Evolutionary conservation across 2,888 invertebrate genomes (phyloP).

Genomic region (Cotesia congregata): DNA sequence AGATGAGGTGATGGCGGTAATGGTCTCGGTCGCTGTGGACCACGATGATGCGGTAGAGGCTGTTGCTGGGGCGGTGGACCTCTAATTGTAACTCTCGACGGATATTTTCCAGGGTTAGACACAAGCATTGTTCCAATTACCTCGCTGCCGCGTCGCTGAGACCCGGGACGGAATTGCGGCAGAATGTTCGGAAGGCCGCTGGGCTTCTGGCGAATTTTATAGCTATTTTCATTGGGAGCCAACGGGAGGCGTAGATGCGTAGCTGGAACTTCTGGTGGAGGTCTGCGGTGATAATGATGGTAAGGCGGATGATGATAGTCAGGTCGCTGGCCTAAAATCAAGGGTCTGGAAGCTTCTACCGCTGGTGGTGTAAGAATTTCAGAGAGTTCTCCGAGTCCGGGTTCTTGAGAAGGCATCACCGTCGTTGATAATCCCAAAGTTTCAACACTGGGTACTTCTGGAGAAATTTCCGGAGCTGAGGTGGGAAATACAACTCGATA

Average conservation of each 20-base stretch:
- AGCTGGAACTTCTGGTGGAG: conserved; percentile 52
- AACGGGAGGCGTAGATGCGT: conserved; percentile 47
- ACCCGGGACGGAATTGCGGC: conserved; percentile 80
- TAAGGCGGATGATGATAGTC: conserved; percentile 50
- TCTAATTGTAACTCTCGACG: conserved; percentile 27
- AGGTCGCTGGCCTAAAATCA: conserved; percentile 52
- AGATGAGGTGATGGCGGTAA: conserved; percentile 37
- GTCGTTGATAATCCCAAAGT: conserved; percentile 39
- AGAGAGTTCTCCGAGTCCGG: conserved; percentile 56
- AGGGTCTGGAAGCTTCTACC: conserved; percentile 52
- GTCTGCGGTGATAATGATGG: conserved; percentile 46
- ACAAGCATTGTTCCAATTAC: conserved; percentile 56
- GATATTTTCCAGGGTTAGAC: conserved; percentile 26
- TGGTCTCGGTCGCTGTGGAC: conserved; percentile 33
- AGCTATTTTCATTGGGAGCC: conserved; percentile 36
- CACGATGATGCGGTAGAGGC: conserved; percentile 15
- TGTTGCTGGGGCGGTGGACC: conserved; percentile 20
- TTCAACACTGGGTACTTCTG: conserved; percentile 42
- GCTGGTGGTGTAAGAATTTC: conserved; percentile 64
- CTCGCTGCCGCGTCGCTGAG: conserved; percentile 68
- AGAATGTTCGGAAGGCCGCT: conserved; percentile 76
- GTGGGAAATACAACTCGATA: conserved; percentile 34
- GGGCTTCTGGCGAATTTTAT: conserved; percentile 57
- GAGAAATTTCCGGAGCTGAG: conserved; percentile 40
- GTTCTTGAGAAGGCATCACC: conserved; percentile 32